These are phyloP conservation scores for Lepus americanus DNA, from an alignment of 2,113 vertebrate genomes.

Conservation along the genomic window DNA sequence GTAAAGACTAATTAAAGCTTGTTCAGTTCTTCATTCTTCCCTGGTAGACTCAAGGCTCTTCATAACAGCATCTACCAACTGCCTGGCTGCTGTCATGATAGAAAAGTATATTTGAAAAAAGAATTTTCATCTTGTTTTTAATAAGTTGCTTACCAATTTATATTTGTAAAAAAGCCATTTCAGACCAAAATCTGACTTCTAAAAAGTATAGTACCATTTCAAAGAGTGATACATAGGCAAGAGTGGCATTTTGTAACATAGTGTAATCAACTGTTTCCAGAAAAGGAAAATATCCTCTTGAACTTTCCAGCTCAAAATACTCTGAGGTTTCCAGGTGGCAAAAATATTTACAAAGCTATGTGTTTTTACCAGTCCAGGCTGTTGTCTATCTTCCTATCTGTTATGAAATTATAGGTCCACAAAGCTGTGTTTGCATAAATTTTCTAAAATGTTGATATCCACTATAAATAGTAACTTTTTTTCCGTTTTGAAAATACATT, in stretches of 20 bases:
- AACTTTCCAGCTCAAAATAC: constrained; percentile 55
- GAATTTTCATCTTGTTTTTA: neutral
- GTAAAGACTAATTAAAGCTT: constrained; percentile 77
- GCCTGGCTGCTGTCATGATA: constrained; percentile 44
- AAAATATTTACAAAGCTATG: constrained; percentile 37
- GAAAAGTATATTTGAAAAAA: constrained; percentile 57
- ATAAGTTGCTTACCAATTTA: constrained; percentile 11
- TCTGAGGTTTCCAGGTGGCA: constrained; percentile 5
- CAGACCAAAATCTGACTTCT: constrained; percentile 39
- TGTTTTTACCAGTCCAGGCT: neutral
- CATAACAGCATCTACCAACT: constrained; percentile 58
- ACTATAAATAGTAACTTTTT: neutral
- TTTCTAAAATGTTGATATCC: constrained; percentile 24
- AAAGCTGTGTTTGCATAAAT: neutral
- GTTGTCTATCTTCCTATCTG: neutral
- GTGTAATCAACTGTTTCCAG: constrained; percentile 12
- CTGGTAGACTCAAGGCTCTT: constrained; percentile 55
- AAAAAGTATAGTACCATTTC: constrained; percentile 57
- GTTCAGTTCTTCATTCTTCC: constrained; percentile 66
- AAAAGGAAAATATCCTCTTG: constrained; percentile 34
- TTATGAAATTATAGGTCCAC: neutral
- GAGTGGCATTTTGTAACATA: neutral
- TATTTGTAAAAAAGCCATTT: constrained; percentile 18
- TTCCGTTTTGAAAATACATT: constrained; percentile 40
- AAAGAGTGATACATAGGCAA: neutral